These are phyloP conservation scores for Xestia sexstrigata DNA, from an alignment of 2,888 invertebrate species.

Conservation along the genomic window DNA sequence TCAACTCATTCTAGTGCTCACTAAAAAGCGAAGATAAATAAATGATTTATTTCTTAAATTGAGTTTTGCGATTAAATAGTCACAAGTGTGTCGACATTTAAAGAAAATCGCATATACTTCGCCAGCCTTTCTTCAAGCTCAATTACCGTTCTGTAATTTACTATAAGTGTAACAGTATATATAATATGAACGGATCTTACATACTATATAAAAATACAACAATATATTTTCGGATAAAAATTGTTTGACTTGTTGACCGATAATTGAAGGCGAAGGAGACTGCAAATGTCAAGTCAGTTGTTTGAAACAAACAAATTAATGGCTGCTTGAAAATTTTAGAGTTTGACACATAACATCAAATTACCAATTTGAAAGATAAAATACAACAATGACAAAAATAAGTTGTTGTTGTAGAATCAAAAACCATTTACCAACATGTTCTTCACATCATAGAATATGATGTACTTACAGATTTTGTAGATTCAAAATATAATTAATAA, in stretches of 20 bases:
- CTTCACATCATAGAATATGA: neutral
- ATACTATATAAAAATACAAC: constrained; percentile 89
- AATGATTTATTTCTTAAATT: constrained; percentile 42
- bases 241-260: constrained; percentile 69
- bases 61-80: constrained; percentile 43
- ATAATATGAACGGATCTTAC: constrained; percentile 81
- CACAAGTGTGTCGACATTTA: constrained; percentile 49
- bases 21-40: constrained; percentile 68
- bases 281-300: neutral
- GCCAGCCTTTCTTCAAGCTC: constrained; percentile 74
- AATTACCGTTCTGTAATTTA: constrained; percentile 69
- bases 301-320: neutral
- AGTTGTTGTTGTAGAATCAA: neutral
- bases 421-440: neutral
- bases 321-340: neutral
- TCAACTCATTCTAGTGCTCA: constrained; percentile 56
- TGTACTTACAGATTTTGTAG: neutral
- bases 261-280: constrained; percentile 14
- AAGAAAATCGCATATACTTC: constrained; percentile 64
- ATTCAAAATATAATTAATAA: neutral
- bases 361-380: neutral
- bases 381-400: neutral
- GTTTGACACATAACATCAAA: neutral
- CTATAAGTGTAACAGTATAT: constrained; percentile 69
- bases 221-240: constrained; percentile 79